A percentile compares a stretch with the other conserved stretches of the same genome.
phyloP scores from a whole-genome alignment of 2,888 invertebrate species.

The Archaeoteleia sp. region DNA sequence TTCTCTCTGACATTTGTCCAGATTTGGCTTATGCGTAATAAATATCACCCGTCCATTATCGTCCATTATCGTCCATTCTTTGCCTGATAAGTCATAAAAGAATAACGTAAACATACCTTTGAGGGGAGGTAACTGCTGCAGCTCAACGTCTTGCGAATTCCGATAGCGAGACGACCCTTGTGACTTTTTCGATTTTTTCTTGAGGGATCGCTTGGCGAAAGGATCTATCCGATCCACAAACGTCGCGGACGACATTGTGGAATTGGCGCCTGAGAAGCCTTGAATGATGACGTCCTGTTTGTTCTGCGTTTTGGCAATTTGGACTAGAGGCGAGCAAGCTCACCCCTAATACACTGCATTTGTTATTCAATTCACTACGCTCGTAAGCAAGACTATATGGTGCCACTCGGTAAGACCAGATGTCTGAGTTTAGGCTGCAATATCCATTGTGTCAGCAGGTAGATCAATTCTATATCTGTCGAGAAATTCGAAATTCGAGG shows the following conservation, averaged over 20 bases:
- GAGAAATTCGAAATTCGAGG: slow-evolving; percentile 11
- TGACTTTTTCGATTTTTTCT: slow-evolving; percentile 98
- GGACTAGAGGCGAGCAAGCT: slow-evolving; percentile 53
- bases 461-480: slow-evolving; percentile 39
- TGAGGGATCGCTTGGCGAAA: slow-evolving; percentile 97
- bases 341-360: slow-evolving; percentile 50
- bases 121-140: slow-evolving; percentile 95
- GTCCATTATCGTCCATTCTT: too few species aligned
- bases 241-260: slow-evolving; percentile 82
- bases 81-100: too few species aligned
- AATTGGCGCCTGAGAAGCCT: slow-evolving; percentile 41
- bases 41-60: too few species aligned
- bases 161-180: slow-evolving; percentile 99
- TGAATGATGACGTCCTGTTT: slow-evolving; percentile 46
- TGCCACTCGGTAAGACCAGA: slow-evolving; percentile 27
- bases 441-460: slow-evolving; percentile 47
- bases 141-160: slow-evolving; percentile 97
- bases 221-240: slow-evolving; percentile 99
- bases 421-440: too few species aligned
- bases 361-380: slow-evolving; percentile 37
- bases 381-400: slow-evolving; percentile 24
- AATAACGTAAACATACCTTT: slow-evolving; percentile 85
- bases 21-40: too few species aligned
- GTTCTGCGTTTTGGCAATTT: slow-evolving; percentile 45
- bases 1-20: too few species aligned